A percentile compares a stretch with the other conserved stretches of the same genome.
phyloP scores from a whole-genome alignment of 2,888 invertebrate genomes.

The Mamestra brassicae region DNA sequence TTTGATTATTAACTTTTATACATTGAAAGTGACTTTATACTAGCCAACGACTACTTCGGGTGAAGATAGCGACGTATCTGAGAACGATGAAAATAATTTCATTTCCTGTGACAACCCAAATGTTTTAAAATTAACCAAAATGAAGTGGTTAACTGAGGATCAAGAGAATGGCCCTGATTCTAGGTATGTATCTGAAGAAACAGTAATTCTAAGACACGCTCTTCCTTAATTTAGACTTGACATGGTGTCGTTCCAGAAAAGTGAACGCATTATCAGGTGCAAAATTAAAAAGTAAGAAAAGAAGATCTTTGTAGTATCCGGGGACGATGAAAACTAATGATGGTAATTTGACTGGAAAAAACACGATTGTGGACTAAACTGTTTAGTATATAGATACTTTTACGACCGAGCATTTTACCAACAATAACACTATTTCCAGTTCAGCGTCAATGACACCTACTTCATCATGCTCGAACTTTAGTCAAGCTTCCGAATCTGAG shows the following conservation, averaged over 20 bases:
- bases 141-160: slow-evolving; percentile 86
- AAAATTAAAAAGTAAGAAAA: slow-evolving; percentile 69
- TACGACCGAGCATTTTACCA: not conserved
- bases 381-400: slow-evolving; percentile 2
- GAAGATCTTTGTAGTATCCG: slow-evolving; percentile 48
- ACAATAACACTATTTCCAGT: slow-evolving; percentile 72
- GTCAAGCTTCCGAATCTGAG: slow-evolving; percentile 73
- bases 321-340: slow-evolving; percentile 50
- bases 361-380: not conserved
- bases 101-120: slow-evolving; percentile 74
- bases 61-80: slow-evolving; percentile 70
- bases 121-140: slow-evolving; percentile 82
- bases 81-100: slow-evolving; percentile 61
- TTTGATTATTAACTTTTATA: slow-evolving; percentile 35
- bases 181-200: slow-evolving; percentile 74
- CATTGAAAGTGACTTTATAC: slow-evolving; percentile 50
- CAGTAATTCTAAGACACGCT: slow-evolving; percentile 7
- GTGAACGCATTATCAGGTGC: slow-evolving; percentile 86
- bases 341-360: slow-evolving; percentile 29
- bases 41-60: slow-evolving; percentile 69
- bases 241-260: slow-evolving; percentile 83
- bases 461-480: slow-evolving; percentile 74
- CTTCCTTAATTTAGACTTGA: slow-evolving; percentile 65
- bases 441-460: slow-evolving; percentile 77
- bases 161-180: slow-evolving; percentile 77